phyloP scores from a whole-genome alignment of 2,888 invertebrate genomes.

The Phragmatobia fuliginosa region DNA sequence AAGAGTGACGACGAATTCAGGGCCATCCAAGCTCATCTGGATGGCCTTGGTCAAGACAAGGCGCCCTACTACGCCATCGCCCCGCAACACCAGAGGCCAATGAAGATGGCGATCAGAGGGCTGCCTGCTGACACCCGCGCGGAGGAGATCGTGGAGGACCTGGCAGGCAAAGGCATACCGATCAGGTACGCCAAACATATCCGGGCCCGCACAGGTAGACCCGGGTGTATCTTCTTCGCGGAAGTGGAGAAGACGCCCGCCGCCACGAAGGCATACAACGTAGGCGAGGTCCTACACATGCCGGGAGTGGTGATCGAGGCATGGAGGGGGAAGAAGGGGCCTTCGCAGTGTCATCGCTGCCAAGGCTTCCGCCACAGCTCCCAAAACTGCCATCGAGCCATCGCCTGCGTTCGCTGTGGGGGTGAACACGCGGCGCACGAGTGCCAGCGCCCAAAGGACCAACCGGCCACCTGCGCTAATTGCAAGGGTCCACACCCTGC shows the following conservation, averaged over 20 bases:
- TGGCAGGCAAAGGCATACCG: neutral
- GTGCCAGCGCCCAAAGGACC: neutral
- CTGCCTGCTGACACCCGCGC: neutral
- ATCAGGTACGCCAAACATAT: neutral
- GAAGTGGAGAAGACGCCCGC: neutral
- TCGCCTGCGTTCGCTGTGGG: neutral
- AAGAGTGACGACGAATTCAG: neutral
- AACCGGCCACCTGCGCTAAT: neutral
- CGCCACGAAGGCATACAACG: no score
- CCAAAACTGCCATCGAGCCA: neutral
- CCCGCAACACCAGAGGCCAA: no score
- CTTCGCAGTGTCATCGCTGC: neutral
- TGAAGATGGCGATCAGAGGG: neutral
- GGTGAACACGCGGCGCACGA: neutral
- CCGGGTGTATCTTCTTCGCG: neutral
- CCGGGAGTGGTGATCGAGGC: neutral
- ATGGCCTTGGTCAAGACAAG: no score
- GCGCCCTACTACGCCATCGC: no score
- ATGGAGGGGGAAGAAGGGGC: neutral
- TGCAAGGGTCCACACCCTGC: neutral
- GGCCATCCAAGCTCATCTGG: neutral
- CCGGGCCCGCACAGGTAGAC: neutral
- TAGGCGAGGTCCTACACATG: no score
- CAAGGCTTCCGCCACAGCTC: conserved; percentile 9
- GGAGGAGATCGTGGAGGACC: neutral